These are phyloP conservation scores for Hyperopisus bebe DNA, from an alignment of 2,113 vertebrate genomes.

Conservation along the genomic window DNA sequence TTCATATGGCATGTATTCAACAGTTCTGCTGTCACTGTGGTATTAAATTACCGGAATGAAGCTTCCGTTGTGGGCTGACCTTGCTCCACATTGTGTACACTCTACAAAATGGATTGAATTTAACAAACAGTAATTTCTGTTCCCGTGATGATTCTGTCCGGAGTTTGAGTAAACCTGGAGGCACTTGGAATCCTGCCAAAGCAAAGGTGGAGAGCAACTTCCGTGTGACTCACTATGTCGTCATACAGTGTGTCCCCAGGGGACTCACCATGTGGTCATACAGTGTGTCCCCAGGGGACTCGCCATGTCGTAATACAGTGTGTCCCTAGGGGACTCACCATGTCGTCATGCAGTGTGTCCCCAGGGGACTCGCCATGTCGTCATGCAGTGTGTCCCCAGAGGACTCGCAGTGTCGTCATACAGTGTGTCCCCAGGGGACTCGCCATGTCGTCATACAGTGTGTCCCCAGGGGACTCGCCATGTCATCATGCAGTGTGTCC, in stretches of 20 bases:
- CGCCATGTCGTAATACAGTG: not conserved
- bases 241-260: not conserved
- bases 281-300: not conserved
- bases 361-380: too few species aligned
- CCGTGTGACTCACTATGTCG: not conserved
- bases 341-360: not conserved
- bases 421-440: not conserved
- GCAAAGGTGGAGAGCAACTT: not conserved
- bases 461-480: not conserved
- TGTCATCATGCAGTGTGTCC: too few species aligned
- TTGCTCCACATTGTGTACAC: not conserved
- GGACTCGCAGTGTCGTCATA: too few species aligned
- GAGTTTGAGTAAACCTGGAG: not conserved
- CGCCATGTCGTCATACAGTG: not conserved
- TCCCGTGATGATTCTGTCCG: not conserved
- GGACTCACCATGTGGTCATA: not conserved
- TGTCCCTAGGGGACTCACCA: not conserved
- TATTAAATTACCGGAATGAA: not conserved
- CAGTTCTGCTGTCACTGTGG: not conserved
- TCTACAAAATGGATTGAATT: not conserved
- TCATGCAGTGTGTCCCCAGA: not conserved
- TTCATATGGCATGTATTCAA: not conserved
- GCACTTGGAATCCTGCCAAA: not conserved
- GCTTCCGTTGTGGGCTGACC: not conserved
- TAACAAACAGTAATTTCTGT: not conserved